phyloP scores from a whole-genome alignment of 2,113 vertebrate species.

The Pangasianodon hypophthalmus region DNA sequence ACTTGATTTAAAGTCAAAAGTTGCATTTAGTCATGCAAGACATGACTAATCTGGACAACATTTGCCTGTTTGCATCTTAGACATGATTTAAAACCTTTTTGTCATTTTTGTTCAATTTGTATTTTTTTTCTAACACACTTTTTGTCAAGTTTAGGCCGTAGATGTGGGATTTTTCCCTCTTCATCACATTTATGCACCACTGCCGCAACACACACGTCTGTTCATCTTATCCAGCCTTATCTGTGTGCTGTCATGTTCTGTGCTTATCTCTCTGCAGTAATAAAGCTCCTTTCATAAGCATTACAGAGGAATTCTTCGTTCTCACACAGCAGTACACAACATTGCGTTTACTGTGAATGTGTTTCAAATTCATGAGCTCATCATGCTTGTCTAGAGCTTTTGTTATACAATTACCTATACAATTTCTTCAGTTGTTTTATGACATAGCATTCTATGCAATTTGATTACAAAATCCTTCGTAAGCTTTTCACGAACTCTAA shows the following conservation, averaged over 20 bases:
- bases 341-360: background rate
- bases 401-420: too few species aligned
- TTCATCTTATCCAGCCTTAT: constrained; percentile 28
- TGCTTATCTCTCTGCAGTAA: constrained; percentile 21
- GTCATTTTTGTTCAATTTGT: background rate
- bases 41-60: background rate
- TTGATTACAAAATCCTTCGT: background rate
- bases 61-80: background rate
- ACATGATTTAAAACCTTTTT: background rate
- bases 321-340: background rate
- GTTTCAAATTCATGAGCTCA: background rate
- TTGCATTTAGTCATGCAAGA: background rate
- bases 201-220: constrained; percentile 16
- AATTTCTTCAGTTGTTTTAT: background rate
- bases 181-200: background rate
- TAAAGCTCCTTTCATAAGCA: constrained; percentile 21
- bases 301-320: constrained; percentile 2
- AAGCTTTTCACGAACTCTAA: too few species aligned
- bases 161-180: constrained; percentile 6
- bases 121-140: background rate
- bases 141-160: background rate
- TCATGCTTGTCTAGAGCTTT: background rate
- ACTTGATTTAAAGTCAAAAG: background rate
- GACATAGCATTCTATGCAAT: background rate
- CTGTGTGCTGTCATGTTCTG: constrained; percentile 29